These are phyloP conservation scores for Congeria kusceri DNA, from an alignment of 2,888 invertebrate species.

Conservation along the genomic window DNA sequence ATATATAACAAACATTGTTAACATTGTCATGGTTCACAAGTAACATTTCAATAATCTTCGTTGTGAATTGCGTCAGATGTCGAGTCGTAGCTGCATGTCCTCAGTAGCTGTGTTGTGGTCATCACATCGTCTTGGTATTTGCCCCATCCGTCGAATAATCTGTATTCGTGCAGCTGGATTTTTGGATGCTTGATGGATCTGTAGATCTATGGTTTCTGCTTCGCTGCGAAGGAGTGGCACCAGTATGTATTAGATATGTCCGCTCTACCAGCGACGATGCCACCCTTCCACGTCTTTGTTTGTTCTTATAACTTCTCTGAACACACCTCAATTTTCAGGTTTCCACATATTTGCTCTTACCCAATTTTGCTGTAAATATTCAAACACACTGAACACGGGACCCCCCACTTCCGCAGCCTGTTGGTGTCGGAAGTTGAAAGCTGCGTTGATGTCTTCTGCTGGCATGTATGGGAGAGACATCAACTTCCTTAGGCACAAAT, in stretches of 20 bases:
- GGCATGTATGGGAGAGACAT: slow-evolving; percentile 37
- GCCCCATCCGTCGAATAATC: slow-evolving; percentile 22
- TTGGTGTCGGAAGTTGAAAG: slow-evolving; percentile 15
- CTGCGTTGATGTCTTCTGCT: background rate
- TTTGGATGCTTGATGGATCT: slow-evolving; percentile 24
- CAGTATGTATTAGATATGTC: background rate
- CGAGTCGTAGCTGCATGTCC: background rate
- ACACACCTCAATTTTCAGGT: slow-evolving; percentile 16
- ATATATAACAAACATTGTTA: too few relatives aligned
- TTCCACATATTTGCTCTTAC: background rate
- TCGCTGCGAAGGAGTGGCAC: slow-evolving; percentile 2
- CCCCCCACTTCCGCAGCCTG: slow-evolving; percentile 11
- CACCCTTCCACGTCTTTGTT: background rate
- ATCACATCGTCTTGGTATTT: slow-evolving; percentile 29
- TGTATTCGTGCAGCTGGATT: slow-evolving; percentile 10
- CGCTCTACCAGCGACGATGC: slow-evolving; percentile 1
- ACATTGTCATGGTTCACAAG: too few relatives aligned
- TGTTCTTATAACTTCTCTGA: slow-evolving; percentile 4
- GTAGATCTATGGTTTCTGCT: slow-evolving; percentile 9
- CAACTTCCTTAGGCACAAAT: slow-evolving; percentile 20
- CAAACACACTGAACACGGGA: background rate
- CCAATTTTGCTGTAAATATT: slow-evolving; percentile 1
- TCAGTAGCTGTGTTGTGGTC: slow-evolving; percentile 17
- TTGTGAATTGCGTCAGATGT: too few relatives aligned
- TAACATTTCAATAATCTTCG: too few relatives aligned